Conservation (phyloP, 1,140 invertebrate species). For the Steinernema khuongi region DNA sequence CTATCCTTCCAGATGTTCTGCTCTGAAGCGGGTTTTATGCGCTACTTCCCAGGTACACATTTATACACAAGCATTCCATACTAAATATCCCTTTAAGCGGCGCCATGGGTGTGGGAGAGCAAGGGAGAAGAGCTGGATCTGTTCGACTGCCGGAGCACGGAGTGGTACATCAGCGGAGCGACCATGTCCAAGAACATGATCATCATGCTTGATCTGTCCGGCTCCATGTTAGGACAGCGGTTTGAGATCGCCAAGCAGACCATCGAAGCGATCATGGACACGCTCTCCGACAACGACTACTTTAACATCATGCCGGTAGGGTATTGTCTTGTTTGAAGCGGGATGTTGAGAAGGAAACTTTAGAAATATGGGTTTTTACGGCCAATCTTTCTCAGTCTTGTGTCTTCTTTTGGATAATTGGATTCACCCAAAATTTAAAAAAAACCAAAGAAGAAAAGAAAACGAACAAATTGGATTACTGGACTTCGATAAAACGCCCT, state of each 20-base stretch:
- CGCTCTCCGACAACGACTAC: conserved; percentile 94
- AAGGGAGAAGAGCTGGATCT: conserved; percentile 45
- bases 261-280: conserved; percentile 81
- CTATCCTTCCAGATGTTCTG: conserved; percentile 58
- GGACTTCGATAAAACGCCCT: no score
- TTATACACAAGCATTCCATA: conserved; percentile 8
- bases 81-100: conserved; percentile 36
- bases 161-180: conserved; percentile 82
- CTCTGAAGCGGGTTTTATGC: conserved; percentile 57
- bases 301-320: conserved; percentile 76
- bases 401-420: neutral
- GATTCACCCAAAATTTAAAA: no score
- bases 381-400: neutral
- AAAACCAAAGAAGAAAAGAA: no score
- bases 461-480: no score
- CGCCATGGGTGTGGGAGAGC: conserved; percentile 55
- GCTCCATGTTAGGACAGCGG: conserved; percentile 92
- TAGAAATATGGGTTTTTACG: conserved; percentile 60
- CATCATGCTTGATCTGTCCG: conserved; percentile 85
- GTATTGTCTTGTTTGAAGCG: neutral
- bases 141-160: conserved; percentile 55
- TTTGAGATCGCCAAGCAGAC: conserved; percentile 84
- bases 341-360: neutral
- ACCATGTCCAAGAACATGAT: conserved; percentile 95
- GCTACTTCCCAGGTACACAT: conserved; percentile 48